Percentiles rank a stretch among this genome's conserved stretches.
Evolutionary conservation across 2,888 invertebrate species (phyloP).

Genomic region (Phymatocera aterrima): DNA sequence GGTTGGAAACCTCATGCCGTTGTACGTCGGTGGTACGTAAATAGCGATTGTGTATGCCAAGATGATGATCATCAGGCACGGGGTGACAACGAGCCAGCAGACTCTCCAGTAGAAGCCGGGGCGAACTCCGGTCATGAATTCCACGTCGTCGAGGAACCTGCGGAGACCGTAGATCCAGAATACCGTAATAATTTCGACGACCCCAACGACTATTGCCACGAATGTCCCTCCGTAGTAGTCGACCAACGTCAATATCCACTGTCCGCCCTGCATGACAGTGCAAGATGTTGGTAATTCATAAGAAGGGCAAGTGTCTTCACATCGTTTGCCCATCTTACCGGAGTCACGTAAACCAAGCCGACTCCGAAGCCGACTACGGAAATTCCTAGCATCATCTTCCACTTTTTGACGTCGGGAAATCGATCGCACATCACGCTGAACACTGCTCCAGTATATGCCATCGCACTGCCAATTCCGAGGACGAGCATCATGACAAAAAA

Average conservation of each 20-base stretch:
- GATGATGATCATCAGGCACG: conserved; percentile 80
- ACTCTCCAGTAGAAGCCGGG: conserved; percentile 86
- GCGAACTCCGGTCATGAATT: conserved; percentile 86
- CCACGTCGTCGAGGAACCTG: conserved; percentile 83
- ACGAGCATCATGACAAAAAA: conserved; percentile 90
- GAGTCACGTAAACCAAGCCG: conserved; percentile 85
- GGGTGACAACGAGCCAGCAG: conserved; percentile 87
- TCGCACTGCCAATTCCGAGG: conserved; percentile 85
- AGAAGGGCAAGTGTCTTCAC: neutral
- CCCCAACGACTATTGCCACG: conserved; percentile 79
- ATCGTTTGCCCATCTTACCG: conserved; percentile 76
- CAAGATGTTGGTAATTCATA: neutral
- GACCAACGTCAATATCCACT: conserved; percentile 78
- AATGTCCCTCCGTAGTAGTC: conserved; percentile 81
- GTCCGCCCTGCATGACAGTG: conserved; percentile 78
- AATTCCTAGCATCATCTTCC: conserved; percentile 78
- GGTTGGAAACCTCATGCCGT: conserved; percentile 77
- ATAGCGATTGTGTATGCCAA: conserved; percentile 84
- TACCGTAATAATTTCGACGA: conserved; percentile 79
- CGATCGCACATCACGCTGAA: conserved; percentile 84
- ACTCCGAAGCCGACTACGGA: conserved; percentile 79
- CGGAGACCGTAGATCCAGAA: conserved; percentile 80
- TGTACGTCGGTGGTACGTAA: conserved; percentile 80
- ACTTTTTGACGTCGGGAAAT: conserved; percentile 79
- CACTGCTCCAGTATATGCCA: conserved; percentile 82